These are phyloP conservation scores for Ypsolopha scabrella DNA, from an alignment of 2,888 invertebrate species.

Conservation along the genomic window DNA sequence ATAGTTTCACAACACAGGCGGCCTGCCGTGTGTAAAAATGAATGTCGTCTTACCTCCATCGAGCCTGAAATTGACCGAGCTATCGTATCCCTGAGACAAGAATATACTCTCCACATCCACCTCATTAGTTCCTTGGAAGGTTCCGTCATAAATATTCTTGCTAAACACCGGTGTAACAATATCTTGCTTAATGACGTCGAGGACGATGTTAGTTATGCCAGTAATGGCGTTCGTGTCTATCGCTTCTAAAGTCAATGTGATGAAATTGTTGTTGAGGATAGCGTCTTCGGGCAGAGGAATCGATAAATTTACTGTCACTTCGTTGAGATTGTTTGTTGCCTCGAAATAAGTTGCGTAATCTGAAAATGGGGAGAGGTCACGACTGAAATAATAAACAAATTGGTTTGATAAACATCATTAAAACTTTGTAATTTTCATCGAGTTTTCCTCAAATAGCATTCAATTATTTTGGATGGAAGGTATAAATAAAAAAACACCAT, in stretches of 20 bases:
- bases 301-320: conserved; percentile 21
- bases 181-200: conserved; percentile 45
- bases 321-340: conserved; percentile 18
- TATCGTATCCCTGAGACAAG: conserved; percentile 36
- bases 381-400: too few species aligned
- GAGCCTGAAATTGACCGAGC: conserved; percentile 29
- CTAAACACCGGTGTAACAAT: conserved; percentile 34
- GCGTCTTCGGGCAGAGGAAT: conserved; percentile 26
- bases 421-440: too few species aligned
- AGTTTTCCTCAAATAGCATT: too few species aligned
- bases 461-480: too few species aligned
- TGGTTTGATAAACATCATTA: too few species aligned
- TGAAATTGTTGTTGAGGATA: conserved; percentile 30
- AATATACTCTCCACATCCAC: conserved; percentile 27
- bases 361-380: conserved; percentile 18
- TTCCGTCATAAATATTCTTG: conserved; percentile 32
- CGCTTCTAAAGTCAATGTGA: conserved; percentile 37
- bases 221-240: conserved; percentile 28
- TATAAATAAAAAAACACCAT: too few species aligned
- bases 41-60: conserved; percentile 32
- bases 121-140: conserved; percentile 17
- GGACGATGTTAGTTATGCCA: conserved; percentile 30
- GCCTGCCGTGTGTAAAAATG: too few species aligned
- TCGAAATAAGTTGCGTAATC: conserved; percentile 27
- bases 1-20: too few species aligned